A percentile compares a stretch with the other conserved stretches of the same genome.
Conservation (phyloP, 2,797 vertebrate genomes). For the Notamacropus eugenii region DNA sequence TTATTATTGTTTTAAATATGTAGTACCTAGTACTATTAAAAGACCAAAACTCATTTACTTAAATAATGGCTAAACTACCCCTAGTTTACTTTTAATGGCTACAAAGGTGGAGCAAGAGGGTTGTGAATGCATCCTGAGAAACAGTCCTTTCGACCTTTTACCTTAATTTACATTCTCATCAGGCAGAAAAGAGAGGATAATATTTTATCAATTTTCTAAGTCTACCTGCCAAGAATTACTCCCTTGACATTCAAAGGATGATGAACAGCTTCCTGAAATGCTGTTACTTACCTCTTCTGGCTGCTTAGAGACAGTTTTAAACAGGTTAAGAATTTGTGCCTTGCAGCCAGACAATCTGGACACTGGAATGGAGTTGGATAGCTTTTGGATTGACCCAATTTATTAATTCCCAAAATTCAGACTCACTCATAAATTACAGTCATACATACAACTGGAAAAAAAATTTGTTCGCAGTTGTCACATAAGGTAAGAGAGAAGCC, state of each 20-base stretch:
- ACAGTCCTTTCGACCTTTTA: background rate
- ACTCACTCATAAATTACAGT: background rate
- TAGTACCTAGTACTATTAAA: background rate
- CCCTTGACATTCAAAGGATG: background rate
- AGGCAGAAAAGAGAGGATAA: background rate
- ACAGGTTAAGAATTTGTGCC: background rate
- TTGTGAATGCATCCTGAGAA: background rate
- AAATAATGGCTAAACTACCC: background rate
- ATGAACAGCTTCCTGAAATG: background rate
- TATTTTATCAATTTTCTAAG: background rate
- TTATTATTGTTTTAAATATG: background rate
- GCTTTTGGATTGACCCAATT: background rate
- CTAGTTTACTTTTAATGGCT: background rate
- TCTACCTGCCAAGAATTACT: background rate
- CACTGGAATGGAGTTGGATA: background rate
- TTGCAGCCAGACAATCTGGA: background rate
- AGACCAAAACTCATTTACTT: background rate
- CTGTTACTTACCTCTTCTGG: background rate
- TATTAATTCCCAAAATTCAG: background rate
- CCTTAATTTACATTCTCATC: background rate
- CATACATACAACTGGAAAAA: background rate
- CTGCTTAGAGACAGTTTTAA: too few species aligned
- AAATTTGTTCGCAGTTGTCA: background rate
- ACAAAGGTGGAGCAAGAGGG: background rate
- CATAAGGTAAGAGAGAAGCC: background rate